Evolutionary conservation across 2,113 vertebrate species (phyloP), one percentile per base, ranked within the genome.

Genomic region (Psilopogon haemacephalus): DNA sequence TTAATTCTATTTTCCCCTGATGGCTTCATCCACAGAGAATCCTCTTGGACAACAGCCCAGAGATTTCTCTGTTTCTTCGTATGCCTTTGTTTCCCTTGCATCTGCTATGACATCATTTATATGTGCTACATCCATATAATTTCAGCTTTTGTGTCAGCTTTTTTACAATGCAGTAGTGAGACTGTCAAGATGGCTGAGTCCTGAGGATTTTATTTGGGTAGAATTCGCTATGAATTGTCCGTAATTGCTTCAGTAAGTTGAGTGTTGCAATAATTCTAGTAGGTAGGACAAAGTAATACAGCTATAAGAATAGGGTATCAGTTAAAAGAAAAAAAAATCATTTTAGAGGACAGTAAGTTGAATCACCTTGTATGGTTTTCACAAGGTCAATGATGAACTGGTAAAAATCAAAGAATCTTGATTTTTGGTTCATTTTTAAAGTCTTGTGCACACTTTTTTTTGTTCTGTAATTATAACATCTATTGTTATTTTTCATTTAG

Each of bases 51-150:
- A 91, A 58, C 19, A 68, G 72, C 79, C 87, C 85, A 81, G 87
- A 94, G 38, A 88, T 68, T 92, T 95, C 94, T 83, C 60, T 89
- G 38, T 94, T 94, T 70, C 33, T 87, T 94, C 70, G 72, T 94
- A 52, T 52, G 79, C 64, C 35, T 96, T 80, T 89, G 63, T 92
- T 94, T 89, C 67, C 68, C 28, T n/a, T 83, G 52, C 76, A 76
- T 85, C 71, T 89, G 52, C 72, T 91, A 80, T 93, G 91, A 84
- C 84, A 78, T 90, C 86, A 90, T 90, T 86, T 86, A 67, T 87
- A 73, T 86, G 64, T 20, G 24, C 65, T 93, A 81, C 38, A 73
- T 84, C 48, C 56, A 33, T 35, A 68, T 73, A 83, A 94, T 83
- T 89, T 87, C 65, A 87, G 74, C 44, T 89, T 94, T 88, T 88